Percentiles rank a stretch among this genome's conserved stretches.
These are phyloP conservation scores for Hypotaenidia okinawae DNA, from an alignment of 2,797 vertebrate species.

Conservation along the genomic window DNA sequence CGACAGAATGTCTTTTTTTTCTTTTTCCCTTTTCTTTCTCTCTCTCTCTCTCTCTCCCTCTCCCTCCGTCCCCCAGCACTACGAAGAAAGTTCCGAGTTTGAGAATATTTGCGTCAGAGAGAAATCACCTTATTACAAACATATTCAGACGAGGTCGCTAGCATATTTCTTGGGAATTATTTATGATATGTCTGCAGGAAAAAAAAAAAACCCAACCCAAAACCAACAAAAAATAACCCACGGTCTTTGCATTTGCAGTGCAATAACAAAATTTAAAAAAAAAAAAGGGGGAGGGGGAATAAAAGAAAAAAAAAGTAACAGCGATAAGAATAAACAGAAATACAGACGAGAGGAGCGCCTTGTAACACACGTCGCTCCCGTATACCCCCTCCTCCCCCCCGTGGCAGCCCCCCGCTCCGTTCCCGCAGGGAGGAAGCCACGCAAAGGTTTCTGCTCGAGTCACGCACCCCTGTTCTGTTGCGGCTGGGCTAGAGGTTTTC, in stretches of 20 bases:
- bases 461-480: constrained; percentile 1
- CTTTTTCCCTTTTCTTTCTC: background rate
- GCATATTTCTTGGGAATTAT: background rate
- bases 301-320: background rate
- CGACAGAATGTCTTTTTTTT: background rate
- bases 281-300: background rate
- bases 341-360: background rate
- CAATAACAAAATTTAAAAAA: background rate
- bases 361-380: background rate
- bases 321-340: background rate
- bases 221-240: too few relatives aligned
- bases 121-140: background rate
- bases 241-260: background rate
- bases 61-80: background rate
- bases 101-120: background rate
- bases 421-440: constrained; percentile 6
- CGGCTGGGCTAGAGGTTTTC: background rate
- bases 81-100: background rate
- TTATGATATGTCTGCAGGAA: background rate
- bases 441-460: constrained; percentile 18
- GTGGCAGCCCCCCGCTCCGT: background rate
- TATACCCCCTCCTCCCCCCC: background rate
- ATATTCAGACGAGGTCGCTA: background rate
- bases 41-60: too few relatives aligned
- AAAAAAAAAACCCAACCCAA: background rate